A percentile compares a stretch with the other conserved stretches of the same genome.
Conservation (phyloP, 2,797 vertebrate genomes). For the Cyclopterus lumpus region DNA sequence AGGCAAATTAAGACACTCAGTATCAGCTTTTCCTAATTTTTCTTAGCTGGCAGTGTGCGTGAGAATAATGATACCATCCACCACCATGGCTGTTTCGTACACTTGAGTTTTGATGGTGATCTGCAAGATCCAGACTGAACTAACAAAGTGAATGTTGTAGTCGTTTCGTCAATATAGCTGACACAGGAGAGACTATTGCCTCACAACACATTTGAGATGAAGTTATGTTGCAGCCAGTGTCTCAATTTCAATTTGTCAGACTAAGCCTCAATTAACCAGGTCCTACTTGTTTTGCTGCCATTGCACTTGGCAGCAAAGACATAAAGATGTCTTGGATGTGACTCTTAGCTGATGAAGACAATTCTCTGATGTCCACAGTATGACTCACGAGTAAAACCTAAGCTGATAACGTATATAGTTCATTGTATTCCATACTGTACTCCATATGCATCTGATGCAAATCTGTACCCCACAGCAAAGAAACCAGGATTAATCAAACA, state of each 20-base stretch:
- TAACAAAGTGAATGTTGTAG: not conserved
- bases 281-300: slow-evolving; percentile 16
- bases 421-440: not conserved
- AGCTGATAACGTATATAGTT: slow-evolving; percentile 4
- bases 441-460: slow-evolving; percentile 36
- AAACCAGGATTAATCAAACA: slow-evolving; percentile 57
- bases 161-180: not conserved
- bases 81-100: not conserved
- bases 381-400: not conserved
- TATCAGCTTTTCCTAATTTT: not conserved
- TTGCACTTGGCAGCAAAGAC: not conserved
- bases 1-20: slow-evolving; percentile 3
- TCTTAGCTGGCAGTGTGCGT: not conserved
- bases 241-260: not conserved
- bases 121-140: not conserved
- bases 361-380: slow-evolving; percentile 1
- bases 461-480: slow-evolving; percentile 23
- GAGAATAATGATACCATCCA: not conserved
- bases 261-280: slow-evolving; percentile 8
- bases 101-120: not conserved
- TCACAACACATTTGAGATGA: not conserved
- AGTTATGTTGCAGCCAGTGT: not conserved
- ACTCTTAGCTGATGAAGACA: not conserved
- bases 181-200: not conserved
- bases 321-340: not conserved